phyloP scores from a whole-genome alignment of 2,797 vertebrate genomes.

The Rhinichthys osculus region DNA sequence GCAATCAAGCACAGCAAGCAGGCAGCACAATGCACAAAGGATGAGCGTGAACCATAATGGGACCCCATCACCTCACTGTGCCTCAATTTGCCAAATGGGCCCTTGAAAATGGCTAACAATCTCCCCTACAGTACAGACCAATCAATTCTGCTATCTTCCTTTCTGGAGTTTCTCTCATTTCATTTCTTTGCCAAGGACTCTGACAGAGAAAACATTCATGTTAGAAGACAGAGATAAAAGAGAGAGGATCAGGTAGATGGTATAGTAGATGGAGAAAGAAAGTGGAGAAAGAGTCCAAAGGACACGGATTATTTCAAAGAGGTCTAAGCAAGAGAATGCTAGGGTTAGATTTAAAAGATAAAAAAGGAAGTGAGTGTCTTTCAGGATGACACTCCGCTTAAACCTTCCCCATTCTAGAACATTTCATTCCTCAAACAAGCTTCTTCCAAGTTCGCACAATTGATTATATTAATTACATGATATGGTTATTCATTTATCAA shows the following conservation, averaged over 20 bases:
- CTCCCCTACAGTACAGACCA: constrained; percentile 56
- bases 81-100: constrained; percentile 51
- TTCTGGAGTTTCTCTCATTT: constrained; percentile 39
- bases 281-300: constrained; percentile 13
- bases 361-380: constrained; percentile 4
- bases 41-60: constrained; percentile 46
- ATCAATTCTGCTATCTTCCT: constrained; percentile 49
- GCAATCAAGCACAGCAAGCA: constrained; percentile 36
- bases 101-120: constrained; percentile 41
- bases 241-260: constrained; percentile 5
- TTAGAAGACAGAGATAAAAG: constrained; percentile 28
- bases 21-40: constrained; percentile 12
- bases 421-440: background rate
- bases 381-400: background rate
- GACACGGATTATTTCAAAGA: constrained; percentile 16
- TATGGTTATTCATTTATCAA: background rate
- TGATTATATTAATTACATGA: background rate
- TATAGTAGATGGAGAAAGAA: constrained; percentile 42
- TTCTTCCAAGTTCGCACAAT: background rate
- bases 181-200: constrained; percentile 40
- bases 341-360: background rate
- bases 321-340: background rate
- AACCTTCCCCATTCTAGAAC: background rate
- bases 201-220: constrained; percentile 16
- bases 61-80: constrained; percentile 25